Conservation (phyloP, 2,888 invertebrate genomes). For the Lepidonotus clava region DNA sequence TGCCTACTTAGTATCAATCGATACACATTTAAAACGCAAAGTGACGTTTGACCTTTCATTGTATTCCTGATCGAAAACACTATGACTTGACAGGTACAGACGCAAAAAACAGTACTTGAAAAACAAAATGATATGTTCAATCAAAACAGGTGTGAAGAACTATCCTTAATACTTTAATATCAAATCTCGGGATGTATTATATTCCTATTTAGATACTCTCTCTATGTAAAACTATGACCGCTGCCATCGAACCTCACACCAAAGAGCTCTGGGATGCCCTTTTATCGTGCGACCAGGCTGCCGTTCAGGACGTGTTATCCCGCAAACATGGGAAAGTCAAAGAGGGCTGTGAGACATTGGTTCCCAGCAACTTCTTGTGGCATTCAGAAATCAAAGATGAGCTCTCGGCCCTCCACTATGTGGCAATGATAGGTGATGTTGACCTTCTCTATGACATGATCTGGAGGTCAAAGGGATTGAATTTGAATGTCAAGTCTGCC, state of each 20-base stretch:
- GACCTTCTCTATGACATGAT: conserved; percentile 22
- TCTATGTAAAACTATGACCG: too few relatives aligned
- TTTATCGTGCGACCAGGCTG: neutral
- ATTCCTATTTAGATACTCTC: too few relatives aligned
- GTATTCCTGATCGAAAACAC: too few relatives aligned
- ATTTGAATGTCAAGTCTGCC: neutral
- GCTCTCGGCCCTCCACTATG: neutral
- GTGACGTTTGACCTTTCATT: too few relatives aligned
- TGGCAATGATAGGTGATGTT: neutral
- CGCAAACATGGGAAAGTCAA: neutral
- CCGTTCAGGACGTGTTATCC: neutral
- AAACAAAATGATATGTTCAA: too few relatives aligned
- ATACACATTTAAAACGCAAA: too few relatives aligned
- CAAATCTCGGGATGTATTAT: too few relatives aligned
- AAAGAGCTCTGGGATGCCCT: conserved; percentile 18
- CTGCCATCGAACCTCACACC: neutral
- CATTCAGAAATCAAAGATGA: conserved; percentile 28
- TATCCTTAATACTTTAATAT: too few relatives aligned
- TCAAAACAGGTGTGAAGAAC: too few relatives aligned
- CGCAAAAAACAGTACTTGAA: too few relatives aligned
- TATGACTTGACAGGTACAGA: too few relatives aligned
- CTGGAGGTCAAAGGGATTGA: neutral
- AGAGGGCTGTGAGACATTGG: neutral
- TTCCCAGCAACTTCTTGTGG: neutral
- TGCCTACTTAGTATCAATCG: too few relatives aligned